Conservation (phyloP, 2,113 vertebrate genomes). For the Orcinus orca region DNA sequence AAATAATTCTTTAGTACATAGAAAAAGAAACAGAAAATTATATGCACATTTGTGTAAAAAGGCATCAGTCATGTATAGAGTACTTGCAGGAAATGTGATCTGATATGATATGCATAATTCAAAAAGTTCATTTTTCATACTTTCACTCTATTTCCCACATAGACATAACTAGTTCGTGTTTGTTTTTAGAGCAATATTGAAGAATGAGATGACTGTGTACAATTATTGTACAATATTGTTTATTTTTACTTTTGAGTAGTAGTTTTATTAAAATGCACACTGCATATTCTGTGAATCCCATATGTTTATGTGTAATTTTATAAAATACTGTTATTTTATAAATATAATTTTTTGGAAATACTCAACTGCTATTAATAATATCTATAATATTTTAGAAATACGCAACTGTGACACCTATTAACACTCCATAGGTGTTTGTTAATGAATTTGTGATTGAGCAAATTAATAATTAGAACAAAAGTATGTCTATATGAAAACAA, state of each 20-base stretch:
- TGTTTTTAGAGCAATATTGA: background rate
- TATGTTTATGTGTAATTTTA: background rate
- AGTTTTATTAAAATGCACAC: background rate
- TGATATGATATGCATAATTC: background rate
- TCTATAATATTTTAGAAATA: background rate
- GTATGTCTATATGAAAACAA: background rate
- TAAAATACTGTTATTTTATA: background rate
- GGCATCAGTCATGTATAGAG: background rate
- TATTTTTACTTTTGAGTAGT: background rate
- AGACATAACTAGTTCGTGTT: conserved; percentile 1
- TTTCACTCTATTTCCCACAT: conserved; percentile 23
- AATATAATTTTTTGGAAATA: background rate
- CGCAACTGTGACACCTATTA: background rate
- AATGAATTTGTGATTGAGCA: background rate
- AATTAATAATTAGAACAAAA: background rate
- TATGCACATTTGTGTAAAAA: conserved; percentile 16
- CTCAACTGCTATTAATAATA: background rate
- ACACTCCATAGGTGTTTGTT: background rate
- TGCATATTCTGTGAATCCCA: background rate
- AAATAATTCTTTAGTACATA: background rate
- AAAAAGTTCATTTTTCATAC: conserved; percentile 9
- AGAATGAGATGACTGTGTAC: background rate
- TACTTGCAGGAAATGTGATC: background rate
- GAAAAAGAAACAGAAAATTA: background rate
- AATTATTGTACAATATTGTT: background rate